Evolutionary conservation across 2,888 invertebrate genomes (phyloP).

Genomic region (Stomorhina lunata): DNA sequence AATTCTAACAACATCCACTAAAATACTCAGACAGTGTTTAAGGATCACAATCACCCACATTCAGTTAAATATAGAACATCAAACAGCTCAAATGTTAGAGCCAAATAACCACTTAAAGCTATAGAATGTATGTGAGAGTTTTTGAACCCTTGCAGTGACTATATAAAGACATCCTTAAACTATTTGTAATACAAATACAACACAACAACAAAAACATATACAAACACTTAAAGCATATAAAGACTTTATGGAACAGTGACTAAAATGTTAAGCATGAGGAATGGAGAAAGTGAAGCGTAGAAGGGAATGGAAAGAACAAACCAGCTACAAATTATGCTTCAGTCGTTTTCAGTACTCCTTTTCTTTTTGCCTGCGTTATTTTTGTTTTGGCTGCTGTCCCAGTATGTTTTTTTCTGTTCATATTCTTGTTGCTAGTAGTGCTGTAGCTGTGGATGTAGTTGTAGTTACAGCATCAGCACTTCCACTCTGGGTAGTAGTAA

Average conservation of each 20-base stretch:
- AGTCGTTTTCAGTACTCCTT: neutral
- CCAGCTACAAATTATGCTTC: slow-evolving; percentile 22
- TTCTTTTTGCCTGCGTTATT: neutral
- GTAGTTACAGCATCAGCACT: neutral
- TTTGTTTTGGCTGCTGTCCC: neutral
- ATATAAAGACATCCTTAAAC: slow-evolving; percentile 28
- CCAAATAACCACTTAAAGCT: too few relatives aligned
- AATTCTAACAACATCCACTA: neutral
- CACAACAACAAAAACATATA: neutral
- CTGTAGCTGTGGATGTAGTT: slow-evolving; percentile 5
- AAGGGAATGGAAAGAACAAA: neutral
- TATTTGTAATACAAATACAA: slow-evolving; percentile 50
- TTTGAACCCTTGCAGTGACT: neutral
- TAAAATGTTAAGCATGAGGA: slow-evolving; percentile 4
- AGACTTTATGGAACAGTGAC: slow-evolving; percentile 44
- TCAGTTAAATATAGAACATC: neutral
- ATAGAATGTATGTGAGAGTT: neutral
- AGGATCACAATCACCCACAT: neutral
- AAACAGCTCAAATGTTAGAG: neutral
- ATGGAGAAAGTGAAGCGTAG: too few relatives aligned
- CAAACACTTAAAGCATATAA: slow-evolving; percentile 19
- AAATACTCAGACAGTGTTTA: neutral
- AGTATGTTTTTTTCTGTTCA: neutral
- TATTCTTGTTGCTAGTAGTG: neutral
- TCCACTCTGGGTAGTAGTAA: slow-evolving; percentile 68